Base-by-base conservation (phyloP, 2,797 vertebrate genomes). In the Molothrus aeneus region DNA sequence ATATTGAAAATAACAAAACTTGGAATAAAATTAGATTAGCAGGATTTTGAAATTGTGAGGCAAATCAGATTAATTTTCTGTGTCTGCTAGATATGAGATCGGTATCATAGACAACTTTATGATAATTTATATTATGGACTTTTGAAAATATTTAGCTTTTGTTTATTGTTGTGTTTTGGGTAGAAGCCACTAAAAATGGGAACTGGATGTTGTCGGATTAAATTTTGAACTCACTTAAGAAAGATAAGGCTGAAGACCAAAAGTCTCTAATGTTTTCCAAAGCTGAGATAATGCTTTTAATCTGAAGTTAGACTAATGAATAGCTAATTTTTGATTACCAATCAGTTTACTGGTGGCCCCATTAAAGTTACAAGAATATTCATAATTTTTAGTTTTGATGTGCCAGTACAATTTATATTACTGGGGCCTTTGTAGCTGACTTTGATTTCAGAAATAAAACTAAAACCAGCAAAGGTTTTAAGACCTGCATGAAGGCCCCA, bases 41-140 rank as follows among this genome's bases (percentile, higher is more conserved):
- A 80, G 31, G 25, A 59, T 4, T 43, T 20, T 31, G 73, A 56
- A 56, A 89, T 40, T 75, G n/a, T 64, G 73, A 81, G 20, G 13
- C 17, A 92, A 95, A 95, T 84, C 50, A 88, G 72, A 80, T 92
- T 86, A 72, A 24, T 86, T 88, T 90, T 22, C 24, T 91, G 14
- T 74, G 28, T 81, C 57, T 96, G 40, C 45, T 94, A 88, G 88
- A 80, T 92, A 66, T 72, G n/a, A 74, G 13, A 72, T 85, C 7
- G 43, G 9, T 5, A 17, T 93, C 75, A 95, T 9, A 69, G 48
- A 42, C 45, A 88, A 87, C 87, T 85, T 84, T 69, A 29, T 47
- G 53, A 81, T 38, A 10, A 47, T 74, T 92, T 53, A 9, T 77
- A 43, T 61, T 40, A 86, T n/a, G 38, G 45, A 69, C 29, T 90